Conservation (phyloP, 2,113 vertebrate species). For the Microcebus lehilahytsara region DNA sequence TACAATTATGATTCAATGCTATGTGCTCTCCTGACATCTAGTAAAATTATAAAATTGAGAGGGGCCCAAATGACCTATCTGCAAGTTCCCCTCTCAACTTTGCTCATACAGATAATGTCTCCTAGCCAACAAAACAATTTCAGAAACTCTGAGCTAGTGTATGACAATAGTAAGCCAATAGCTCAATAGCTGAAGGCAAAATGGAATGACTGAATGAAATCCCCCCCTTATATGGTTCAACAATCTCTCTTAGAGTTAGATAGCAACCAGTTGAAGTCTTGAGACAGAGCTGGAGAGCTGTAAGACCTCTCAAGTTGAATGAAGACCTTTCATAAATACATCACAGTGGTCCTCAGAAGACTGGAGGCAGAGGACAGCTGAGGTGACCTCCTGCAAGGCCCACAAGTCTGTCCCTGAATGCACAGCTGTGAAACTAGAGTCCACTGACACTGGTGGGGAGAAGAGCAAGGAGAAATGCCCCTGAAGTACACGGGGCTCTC, state of each 20-base stretch:
- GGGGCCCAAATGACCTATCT: background rate
- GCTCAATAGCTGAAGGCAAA: background rate
- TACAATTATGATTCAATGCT: background rate
- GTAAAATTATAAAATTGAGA: background rate
- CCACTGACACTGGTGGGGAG: background rate
- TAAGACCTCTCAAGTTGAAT: background rate
- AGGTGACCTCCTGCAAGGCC: background rate
- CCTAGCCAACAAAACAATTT: background rate
- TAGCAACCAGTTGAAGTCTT: background rate
- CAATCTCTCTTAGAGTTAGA: background rate
- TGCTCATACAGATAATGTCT: background rate
- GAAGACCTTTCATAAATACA: background rate
- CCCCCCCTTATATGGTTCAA: background rate
- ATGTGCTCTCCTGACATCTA: background rate
- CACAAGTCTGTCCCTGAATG: background rate
- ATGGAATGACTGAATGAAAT: background rate
- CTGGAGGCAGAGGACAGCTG: background rate
- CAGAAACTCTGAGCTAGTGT: background rate
- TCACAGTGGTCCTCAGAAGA: background rate
- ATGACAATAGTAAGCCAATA: background rate
- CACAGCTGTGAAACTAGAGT: no score
- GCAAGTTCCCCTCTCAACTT: background rate
- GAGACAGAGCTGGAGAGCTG: background rate
- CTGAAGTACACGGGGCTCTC: background rate
- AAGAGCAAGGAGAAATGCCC: background rate